Conservation (phyloP, 35 echinoderm and acorn worm species). For the Holothuria glaberrima region DNA sequence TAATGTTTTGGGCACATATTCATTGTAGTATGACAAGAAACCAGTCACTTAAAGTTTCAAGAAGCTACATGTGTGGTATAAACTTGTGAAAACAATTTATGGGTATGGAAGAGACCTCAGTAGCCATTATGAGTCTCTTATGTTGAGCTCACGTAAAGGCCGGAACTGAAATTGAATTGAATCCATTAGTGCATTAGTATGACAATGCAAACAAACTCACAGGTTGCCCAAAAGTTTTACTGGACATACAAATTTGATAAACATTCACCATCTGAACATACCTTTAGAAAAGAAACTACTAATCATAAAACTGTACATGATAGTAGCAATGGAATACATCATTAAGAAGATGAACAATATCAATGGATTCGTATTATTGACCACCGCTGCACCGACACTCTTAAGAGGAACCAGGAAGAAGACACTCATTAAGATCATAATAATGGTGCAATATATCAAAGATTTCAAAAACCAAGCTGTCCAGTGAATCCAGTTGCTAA, state of each 20-base stretch:
- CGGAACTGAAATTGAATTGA: too few species aligned
- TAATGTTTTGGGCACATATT: too few species aligned
- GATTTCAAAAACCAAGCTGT: constrained; percentile 90
- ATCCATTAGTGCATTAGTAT: too few species aligned
- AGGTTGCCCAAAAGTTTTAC: too few species aligned
- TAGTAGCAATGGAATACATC: constrained; percentile 74
- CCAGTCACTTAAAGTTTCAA: too few species aligned
- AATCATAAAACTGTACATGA: constrained; percentile 84
- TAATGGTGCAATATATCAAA: constrained; percentile 78
- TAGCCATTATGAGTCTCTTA: too few species aligned
- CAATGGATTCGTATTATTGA: constrained; percentile 73
- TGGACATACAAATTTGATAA: too few species aligned
- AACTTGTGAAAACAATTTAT: background rate
- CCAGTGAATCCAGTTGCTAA: constrained; percentile 98
- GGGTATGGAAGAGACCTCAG: too few species aligned
- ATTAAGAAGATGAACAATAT: constrained; percentile 86
- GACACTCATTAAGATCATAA: constrained; percentile 78
- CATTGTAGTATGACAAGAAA: too few species aligned
- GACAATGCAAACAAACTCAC: too few species aligned
- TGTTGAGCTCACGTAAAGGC: too few species aligned
- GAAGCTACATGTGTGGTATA: background rate
- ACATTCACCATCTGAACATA: background rate
- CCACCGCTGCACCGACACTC: constrained; percentile 71
- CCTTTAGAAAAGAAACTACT: constrained; percentile 93
- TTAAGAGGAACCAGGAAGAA: constrained; percentile 79